Evolutionary conservation across 2,113 vertebrate species (phyloP).

Genomic region (Anser cygnoides): DNA sequence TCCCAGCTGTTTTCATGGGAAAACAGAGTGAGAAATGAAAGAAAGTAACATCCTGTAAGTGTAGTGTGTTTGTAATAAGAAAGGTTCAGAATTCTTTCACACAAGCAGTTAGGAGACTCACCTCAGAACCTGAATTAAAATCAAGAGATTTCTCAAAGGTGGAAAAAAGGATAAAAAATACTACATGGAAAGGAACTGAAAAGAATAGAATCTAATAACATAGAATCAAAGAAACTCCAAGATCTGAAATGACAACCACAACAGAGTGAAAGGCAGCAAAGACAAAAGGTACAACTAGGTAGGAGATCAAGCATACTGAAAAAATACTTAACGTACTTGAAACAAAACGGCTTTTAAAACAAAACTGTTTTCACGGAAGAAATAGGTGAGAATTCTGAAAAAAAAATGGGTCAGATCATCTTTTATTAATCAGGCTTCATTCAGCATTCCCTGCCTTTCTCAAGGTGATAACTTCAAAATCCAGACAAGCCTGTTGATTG

Average conservation of each 20-base stretch:
- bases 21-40: neutral
- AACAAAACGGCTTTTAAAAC: slow-evolving; percentile 3
- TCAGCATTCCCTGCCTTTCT: slow-evolving; percentile 6
- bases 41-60: neutral
- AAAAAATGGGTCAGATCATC: neutral
- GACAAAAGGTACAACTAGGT: neutral
- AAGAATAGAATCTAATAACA: neutral
- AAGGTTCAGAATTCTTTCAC: neutral
- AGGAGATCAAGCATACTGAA: neutral
- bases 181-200: neutral
- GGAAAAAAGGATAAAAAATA: neutral
- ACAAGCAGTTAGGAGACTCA: neutral
- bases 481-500: neutral
- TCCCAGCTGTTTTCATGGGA: neutral
- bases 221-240: neutral
- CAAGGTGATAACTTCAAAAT: neutral
- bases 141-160: neutral
- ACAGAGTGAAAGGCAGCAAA: neutral
- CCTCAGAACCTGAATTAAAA: neutral
- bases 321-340: neutral
- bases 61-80: neutral
- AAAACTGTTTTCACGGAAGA: neutral
- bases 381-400: neutral
- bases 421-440: slow-evolving; percentile 47
- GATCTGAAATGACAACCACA: neutral